Evolutionary conservation across 2,797 vertebrate genomes (phyloP).

Genomic region (Argentina silus): DNA sequence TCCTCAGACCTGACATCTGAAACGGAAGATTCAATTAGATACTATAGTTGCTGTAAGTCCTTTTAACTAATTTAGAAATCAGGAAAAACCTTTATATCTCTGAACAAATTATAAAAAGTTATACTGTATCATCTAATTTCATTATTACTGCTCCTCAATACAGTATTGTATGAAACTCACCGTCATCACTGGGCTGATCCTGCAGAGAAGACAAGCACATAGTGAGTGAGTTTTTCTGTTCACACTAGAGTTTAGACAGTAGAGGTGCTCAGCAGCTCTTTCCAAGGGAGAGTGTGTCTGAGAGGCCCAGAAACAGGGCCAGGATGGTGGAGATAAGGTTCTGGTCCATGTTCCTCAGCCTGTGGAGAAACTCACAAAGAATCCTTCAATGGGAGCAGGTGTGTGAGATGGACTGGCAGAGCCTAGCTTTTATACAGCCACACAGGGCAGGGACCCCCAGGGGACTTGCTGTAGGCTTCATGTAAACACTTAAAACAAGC

Average conservation of each 20-base stretch:
- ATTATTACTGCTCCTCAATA: not conserved
- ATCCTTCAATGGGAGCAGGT: slow-evolving; percentile 1
- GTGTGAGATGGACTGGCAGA: slow-evolving; percentile 5
- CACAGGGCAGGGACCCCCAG: not conserved
- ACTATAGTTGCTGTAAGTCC: not conserved
- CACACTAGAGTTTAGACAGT: not conserved
- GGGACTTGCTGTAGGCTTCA: not conserved
- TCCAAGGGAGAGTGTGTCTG: slow-evolving; percentile 23
- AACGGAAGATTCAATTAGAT: not conserved
- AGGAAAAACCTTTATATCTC: too few species aligned
- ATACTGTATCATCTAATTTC: too few species aligned
- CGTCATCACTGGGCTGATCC: not conserved
- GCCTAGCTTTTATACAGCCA: slow-evolving; percentile 10
- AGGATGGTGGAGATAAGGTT: slow-evolving; percentile 15
- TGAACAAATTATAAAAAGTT: too few species aligned
- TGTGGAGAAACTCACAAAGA: slow-evolving; percentile 21
- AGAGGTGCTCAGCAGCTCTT: slow-evolving; percentile 2
- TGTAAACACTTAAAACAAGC: slow-evolving; percentile 26
- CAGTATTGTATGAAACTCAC: slow-evolving; percentile 7
- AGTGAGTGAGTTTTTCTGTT: not conserved
- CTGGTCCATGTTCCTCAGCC: slow-evolving; percentile 31
- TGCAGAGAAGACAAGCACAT: slow-evolving; percentile 11
- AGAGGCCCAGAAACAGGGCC: slow-evolving; percentile 22
- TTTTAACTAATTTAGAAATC: not conserved
- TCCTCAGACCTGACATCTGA: slow-evolving; percentile 8